Conservation (phyloP, 64 coral and sea anemone species). For the Cladopsammia gracilis region DNA sequence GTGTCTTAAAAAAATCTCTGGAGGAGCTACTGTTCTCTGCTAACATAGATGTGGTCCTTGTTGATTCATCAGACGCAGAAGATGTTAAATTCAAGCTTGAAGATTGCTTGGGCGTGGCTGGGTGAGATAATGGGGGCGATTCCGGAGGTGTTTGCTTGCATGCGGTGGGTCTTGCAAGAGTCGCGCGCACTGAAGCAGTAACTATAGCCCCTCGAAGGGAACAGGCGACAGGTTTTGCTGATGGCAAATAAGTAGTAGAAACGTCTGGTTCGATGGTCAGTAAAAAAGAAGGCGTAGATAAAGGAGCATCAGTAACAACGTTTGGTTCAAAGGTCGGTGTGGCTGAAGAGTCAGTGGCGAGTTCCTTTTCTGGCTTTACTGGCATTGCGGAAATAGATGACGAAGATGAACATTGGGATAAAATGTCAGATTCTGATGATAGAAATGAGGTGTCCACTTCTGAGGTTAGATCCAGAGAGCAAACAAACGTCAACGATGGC, state of each 20-base stretch:
- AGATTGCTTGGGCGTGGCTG: not conserved
- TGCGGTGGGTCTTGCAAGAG: not conserved
- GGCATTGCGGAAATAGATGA: no score
- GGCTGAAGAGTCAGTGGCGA: no score
- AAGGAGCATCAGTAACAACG: not conserved
- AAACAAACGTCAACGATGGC: not conserved
- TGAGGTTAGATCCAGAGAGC: not conserved
- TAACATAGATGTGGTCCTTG: not conserved
- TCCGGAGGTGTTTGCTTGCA: not conserved
- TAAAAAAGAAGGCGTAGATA: not conserved
- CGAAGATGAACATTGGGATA: no score
- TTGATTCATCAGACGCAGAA: not conserved
- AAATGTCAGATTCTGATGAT: no score
- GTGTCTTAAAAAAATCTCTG: not conserved
- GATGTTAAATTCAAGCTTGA: not conserved
- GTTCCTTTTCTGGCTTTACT: no score
- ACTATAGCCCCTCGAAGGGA: no score
- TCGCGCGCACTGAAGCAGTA: no score
- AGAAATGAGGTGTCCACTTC: no score
- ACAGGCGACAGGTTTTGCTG: no score
- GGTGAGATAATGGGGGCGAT: not conserved
- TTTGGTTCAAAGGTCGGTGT: no score
- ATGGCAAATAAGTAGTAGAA: not conserved
- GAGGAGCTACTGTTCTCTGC: not conserved
- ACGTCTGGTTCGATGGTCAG: not conserved